These are phyloP conservation scores for Orthonychiurus folsomi DNA, from an alignment of 2,888 invertebrate genomes.

Conservation along the genomic window DNA sequence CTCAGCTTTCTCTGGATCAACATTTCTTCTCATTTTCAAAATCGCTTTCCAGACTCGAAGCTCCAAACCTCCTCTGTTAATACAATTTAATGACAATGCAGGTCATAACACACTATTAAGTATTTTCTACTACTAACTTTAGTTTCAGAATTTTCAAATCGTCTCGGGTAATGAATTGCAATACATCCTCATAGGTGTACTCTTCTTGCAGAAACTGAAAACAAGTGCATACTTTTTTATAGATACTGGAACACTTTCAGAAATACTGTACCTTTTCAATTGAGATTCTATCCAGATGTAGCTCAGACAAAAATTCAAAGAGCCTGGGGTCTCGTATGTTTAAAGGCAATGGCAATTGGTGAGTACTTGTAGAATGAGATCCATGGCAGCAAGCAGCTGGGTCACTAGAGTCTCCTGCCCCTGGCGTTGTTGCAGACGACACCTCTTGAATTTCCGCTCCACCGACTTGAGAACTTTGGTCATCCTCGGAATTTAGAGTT, in stretches of 20 bases:
- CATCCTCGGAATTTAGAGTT: constrained; percentile 37
- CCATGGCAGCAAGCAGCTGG: constrained; percentile 16
- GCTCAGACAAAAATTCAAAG: constrained; percentile 61
- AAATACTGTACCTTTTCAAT: constrained; percentile 51
- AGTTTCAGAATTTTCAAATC: constrained; percentile 71
- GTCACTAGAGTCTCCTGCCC: not conserved
- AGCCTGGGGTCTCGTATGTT: constrained; percentile 50
- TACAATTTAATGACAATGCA: constrained; percentile 11
- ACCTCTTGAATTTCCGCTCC: constrained; percentile 29
- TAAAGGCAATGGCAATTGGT: not conserved
- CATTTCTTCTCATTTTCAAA: constrained; percentile 46
- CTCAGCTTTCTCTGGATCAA: constrained; percentile 15
- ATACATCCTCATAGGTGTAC: constrained; percentile 68
- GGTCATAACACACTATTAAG: not conserved
- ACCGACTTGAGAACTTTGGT: constrained; percentile 31
- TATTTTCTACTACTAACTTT: constrained; percentile 51
- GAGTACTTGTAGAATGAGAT: constrained; percentile 10
- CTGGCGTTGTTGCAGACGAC: constrained; percentile 5
- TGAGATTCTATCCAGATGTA: constrained; percentile 60
- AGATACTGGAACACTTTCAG: not conserved
- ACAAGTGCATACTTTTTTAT: too few relatives aligned
- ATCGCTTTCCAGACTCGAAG: constrained; percentile 78
- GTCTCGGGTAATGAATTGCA: constrained; percentile 67
- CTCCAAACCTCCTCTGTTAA: constrained; percentile 66
- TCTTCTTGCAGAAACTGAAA: constrained; percentile 59